A percentile compares a stretch with the other conserved stretches of the same genome.
Evolutionary conservation across 2,113 vertebrate genomes (phyloP).

Genomic region (Hippocampus comes): DNA sequence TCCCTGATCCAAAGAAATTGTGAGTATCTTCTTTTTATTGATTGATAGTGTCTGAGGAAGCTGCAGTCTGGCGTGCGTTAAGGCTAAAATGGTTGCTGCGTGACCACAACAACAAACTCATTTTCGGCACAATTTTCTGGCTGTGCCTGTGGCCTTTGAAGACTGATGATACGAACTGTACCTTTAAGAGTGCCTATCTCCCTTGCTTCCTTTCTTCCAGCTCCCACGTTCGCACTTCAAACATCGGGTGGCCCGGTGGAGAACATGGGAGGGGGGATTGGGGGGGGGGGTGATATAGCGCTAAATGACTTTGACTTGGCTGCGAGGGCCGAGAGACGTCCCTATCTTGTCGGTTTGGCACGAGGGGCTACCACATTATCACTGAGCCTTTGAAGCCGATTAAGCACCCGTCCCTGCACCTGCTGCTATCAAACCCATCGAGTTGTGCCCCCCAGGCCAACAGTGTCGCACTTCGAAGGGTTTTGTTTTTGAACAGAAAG

Average conservation of each 20-base stretch:
- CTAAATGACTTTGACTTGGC: slow-evolving; percentile 59
- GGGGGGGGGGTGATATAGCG: slow-evolving; percentile 28
- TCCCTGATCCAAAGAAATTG: slow-evolving; percentile 50
- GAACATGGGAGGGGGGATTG: slow-evolving; percentile 13
- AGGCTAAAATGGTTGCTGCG: neutral
- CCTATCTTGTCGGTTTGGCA: neutral
- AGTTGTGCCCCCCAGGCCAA: neutral
- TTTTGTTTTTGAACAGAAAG: neutral
- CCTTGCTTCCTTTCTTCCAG: slow-evolving; percentile 23
- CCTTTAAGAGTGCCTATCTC: slow-evolving; percentile 24
- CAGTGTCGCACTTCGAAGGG: neutral
- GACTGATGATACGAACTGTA: slow-evolving; percentile 25
- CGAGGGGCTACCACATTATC: neutral
- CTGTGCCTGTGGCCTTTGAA: neutral
- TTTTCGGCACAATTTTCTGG: neutral
- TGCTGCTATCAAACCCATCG: neutral
- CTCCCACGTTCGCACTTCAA: slow-evolving; percentile 44
- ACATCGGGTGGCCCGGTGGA: slow-evolving; percentile 29
- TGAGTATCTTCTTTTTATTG: slow-evolving; percentile 63
- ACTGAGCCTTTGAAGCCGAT: neutral
- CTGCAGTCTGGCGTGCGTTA: neutral
- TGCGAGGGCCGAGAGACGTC: slow-evolving; percentile 2
- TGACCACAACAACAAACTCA: neutral
- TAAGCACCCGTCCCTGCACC: neutral
- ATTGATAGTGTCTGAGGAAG: neutral